Conservation (phyloP, 2,113 vertebrate species). For the Speoplatyrhinus poulsoni region DNA sequence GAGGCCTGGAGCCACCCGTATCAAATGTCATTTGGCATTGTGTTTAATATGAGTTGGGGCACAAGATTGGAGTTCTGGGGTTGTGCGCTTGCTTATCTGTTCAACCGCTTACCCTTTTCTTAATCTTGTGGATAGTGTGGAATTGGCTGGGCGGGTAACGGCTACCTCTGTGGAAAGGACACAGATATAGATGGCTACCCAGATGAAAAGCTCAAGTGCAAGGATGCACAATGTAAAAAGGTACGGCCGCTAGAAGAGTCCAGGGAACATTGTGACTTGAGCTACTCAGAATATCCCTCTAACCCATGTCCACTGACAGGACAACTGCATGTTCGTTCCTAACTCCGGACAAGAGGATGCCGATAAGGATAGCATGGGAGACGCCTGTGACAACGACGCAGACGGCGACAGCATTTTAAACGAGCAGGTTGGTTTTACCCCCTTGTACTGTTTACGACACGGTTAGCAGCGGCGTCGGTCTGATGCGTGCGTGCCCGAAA, state of each 20-base stretch:
- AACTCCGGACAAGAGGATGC: slow-evolving; percentile 98
- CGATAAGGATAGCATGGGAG: slow-evolving; percentile 85
- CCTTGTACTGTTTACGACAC: not conserved
- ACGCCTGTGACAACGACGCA: slow-evolving; percentile 92
- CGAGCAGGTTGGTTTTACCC: slow-evolving; percentile 80
- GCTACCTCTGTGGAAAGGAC: slow-evolving; percentile 92
- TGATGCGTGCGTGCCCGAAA: too few species aligned
- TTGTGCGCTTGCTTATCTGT: too few species aligned
- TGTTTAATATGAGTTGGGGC: too few species aligned
- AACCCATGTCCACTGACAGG: slow-evolving; percentile 68
- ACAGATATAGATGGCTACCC: slow-evolving; percentile 97
- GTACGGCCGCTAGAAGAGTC: slow-evolving; percentile 34
- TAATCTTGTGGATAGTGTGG: slow-evolving; percentile 81
- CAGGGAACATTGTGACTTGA: not conserved
- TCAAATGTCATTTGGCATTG: too few species aligned
- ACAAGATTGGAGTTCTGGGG: too few species aligned
- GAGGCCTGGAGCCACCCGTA: too few species aligned
- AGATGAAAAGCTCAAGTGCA: slow-evolving; percentile 89
- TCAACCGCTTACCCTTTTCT: not conserved
- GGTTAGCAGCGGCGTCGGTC: not conserved
- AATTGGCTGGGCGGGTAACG: slow-evolving; percentile 96
- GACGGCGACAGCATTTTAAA: slow-evolving; percentile 94
- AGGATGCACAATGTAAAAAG: slow-evolving; percentile 87
- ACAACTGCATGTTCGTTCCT: slow-evolving; percentile 92
- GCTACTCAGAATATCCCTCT: too few species aligned